Conservation (phyloP, 1,140 invertebrate species). For the Diachasma alloeum region DNA sequence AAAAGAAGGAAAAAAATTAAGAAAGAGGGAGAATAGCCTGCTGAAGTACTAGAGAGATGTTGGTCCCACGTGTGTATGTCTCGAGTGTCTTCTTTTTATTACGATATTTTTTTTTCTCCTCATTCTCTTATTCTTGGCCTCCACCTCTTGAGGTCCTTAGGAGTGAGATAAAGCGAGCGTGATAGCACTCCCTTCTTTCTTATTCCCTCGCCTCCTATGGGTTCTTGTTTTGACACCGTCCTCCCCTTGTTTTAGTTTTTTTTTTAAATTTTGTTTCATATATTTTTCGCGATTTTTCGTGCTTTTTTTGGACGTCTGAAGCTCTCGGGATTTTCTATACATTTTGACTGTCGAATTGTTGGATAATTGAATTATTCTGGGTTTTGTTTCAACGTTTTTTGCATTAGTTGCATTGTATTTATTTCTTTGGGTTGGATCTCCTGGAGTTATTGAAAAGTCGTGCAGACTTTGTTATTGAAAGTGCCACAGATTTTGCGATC, state of each 20-base stretch:
- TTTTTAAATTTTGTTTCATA: conserved; percentile 8
- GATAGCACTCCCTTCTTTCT: conserved; percentile 41
- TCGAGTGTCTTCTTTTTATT: conserved; percentile 3
- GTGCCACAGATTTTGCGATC: too few species aligned
- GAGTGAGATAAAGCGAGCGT: conserved; percentile 51
- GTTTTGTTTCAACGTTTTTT: too few species aligned
- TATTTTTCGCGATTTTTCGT: background rate
- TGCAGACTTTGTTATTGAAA: too few species aligned
- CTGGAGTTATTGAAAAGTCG: too few species aligned
- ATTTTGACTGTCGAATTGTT: too few species aligned
- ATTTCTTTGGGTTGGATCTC: too few species aligned
- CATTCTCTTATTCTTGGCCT: conserved; percentile 3
- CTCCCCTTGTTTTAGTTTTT: background rate
- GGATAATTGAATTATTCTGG: too few species aligned
- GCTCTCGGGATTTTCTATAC: too few species aligned
- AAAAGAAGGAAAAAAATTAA: background rate
- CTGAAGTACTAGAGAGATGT: background rate
- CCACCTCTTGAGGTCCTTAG: conserved; percentile 40
- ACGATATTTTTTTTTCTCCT: background rate
- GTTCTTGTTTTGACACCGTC: conserved; percentile 28
- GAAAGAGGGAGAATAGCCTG: conserved; percentile 2
- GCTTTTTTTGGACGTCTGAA: background rate
- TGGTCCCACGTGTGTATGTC: conserved; percentile 11
- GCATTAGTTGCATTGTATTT: too few species aligned
- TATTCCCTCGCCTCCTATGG: conserved; percentile 29